These are phyloP conservation scores for Eupithecia pulchellata DNA, from an alignment of 2,888 invertebrate genomes.

Conservation along the genomic window DNA sequence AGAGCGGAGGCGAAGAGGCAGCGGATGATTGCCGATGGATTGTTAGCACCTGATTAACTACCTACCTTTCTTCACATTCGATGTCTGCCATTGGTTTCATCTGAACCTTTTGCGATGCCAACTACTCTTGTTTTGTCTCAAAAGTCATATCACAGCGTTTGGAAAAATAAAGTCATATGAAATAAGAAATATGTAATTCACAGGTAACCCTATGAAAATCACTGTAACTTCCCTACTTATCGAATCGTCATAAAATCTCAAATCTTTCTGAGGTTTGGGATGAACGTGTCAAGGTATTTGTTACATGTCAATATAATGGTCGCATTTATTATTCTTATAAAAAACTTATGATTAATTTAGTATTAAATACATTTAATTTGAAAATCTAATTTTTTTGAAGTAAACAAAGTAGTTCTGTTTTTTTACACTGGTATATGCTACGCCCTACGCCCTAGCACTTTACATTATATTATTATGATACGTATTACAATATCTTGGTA, in stretches of 20 bases:
- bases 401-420: not conserved
- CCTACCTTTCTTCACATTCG: not conserved
- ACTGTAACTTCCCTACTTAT: no score
- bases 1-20: conserved; percentile 71
- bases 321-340: not conserved
- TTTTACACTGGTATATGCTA: no score
- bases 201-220: no score
- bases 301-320: not conserved
- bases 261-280: not conserved
- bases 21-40: conserved; percentile 72
- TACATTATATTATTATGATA: no score
- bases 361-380: no score
- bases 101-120: not conserved
- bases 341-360: no score
- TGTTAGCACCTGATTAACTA: conserved; percentile 52
- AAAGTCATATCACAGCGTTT: not conserved
- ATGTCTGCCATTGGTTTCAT: not conserved
- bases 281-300: not conserved
- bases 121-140: not conserved
- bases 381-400: no score
- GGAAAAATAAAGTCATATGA: no score
- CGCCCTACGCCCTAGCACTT: not conserved
- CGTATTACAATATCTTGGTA: no score
- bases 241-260: no score
- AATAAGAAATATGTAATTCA: no score